Evolutionary conservation across 1,140 invertebrate genomes (phyloP).

Genomic region (Muscidifurax raptorellus): DNA sequence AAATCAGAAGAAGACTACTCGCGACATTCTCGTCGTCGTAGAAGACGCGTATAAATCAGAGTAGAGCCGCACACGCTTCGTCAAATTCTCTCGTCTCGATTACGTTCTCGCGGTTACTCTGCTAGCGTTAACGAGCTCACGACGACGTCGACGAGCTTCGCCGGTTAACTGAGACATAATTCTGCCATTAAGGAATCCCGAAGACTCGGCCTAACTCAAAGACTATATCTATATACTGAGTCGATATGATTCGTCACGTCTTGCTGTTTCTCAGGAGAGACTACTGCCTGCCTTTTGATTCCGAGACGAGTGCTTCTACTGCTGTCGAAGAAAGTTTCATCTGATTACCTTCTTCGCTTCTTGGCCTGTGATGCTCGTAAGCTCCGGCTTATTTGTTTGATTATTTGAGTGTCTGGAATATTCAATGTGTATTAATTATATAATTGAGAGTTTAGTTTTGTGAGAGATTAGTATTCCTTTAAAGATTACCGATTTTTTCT

Average conservation of each 20-base stretch:
- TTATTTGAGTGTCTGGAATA: not conserved
- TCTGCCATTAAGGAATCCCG: slow-evolving; percentile 33
- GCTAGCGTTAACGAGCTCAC: slow-evolving; percentile 20
- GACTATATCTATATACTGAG: not conserved
- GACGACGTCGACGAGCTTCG: not conserved
- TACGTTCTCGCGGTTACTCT: not conserved
- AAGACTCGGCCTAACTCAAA: not conserved
- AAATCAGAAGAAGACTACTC: not conserved
- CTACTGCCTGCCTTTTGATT: not conserved
- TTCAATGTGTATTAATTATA: not conserved
- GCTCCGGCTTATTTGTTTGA: too few species aligned
- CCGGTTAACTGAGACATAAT: slow-evolving; percentile 48
- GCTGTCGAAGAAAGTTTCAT: not conserved
- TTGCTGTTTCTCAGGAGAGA: not conserved
- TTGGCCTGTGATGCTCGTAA: not conserved
- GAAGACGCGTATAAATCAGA: not conserved
- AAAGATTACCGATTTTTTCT: too few species aligned
- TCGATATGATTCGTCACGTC: slow-evolving; percentile 11
- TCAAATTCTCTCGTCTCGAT: slow-evolving; percentile 40
- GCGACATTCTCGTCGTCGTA: not conserved
- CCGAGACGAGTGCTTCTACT: too few species aligned
- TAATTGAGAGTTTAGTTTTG: not conserved
- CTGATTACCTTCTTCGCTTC: not conserved
- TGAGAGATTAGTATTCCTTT: too few species aligned
- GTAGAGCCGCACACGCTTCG: not conserved